Conservation (phyloP, 2,113 vertebrate genomes). For the Vulpes ferrilata region DNA sequence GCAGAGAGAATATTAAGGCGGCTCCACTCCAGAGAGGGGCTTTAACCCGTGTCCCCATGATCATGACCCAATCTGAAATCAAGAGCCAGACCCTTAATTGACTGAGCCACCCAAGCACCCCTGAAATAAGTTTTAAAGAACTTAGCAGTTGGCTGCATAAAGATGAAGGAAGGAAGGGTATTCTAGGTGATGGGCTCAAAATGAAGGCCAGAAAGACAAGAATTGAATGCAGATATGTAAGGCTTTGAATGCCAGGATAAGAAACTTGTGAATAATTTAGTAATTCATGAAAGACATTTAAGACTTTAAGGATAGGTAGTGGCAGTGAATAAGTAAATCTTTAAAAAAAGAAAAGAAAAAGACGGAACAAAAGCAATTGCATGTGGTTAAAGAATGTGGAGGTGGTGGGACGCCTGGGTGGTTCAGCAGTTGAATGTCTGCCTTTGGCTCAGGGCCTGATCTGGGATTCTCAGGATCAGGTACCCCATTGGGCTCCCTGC, state of each 20-base stretch:
- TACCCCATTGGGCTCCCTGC: too few relatives aligned
- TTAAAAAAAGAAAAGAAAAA: too few relatives aligned
- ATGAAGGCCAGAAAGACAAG: background rate
- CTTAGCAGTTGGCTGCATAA: background rate
- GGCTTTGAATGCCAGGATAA: slow-evolving; percentile 2
- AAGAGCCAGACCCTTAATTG: background rate
- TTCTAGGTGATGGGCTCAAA: background rate
- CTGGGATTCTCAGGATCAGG: too few relatives aligned
- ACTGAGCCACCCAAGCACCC: background rate
- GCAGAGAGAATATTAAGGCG: background rate
- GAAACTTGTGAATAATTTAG: background rate
- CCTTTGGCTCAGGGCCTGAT: too few relatives aligned
- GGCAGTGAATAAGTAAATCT: background rate
- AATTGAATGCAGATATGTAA: background rate
- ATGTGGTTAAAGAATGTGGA: background rate
- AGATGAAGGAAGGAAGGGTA: background rate
- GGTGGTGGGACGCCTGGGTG: background rate
- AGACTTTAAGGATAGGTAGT: slow-evolving; percentile 3
- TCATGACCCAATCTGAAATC: background rate
- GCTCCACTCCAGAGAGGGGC: background rate
- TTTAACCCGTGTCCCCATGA: background rate
- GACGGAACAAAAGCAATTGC: background rate
- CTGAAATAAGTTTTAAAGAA: background rate
- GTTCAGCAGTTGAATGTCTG: too few relatives aligned
- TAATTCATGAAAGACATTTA: slow-evolving; percentile 10